Base-by-base conservation (phyloP, 2,113 vertebrate species). In the Neomonachus schauinslandi region DNA sequence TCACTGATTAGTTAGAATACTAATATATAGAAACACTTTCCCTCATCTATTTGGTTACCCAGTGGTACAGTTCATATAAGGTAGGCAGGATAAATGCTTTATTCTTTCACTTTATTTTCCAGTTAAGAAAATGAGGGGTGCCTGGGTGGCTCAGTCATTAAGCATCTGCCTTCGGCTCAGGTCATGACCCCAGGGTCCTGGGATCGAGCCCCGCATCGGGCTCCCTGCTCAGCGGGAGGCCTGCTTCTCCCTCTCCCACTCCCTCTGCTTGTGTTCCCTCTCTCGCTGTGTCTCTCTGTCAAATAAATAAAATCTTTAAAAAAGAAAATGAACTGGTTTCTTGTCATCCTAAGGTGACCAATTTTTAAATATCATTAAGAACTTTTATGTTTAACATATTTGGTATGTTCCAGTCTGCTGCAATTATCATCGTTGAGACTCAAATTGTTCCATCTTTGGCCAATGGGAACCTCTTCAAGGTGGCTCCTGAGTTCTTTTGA, bases 321-420 rank as follows among this genome's bases (percentile, higher is more conserved):
- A 51, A 51, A 71, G 72, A 39, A 39, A 92, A 82, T 22, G 16
- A 61, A 76, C 11, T 80, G 6, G 9, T 42, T 91, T 69, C 2
- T 21, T 79, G 59, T 79, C 19, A 42, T 71, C 36, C 80, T 79
- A 69, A 87, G 10, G 13, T 76, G 33, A 71, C 8, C 19, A 83
- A 59, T 86, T 92, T 96, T 55, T 9, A 57, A 86, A 33, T 88
- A 94, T 77, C 51, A 65, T 74, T 77, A 85, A 24, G 61, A 92
- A 90, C 53, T 82, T 95, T 12, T 42, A 92, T 89, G 85, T 69
- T 83, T 33, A 59, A 94, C 39, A 55, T 46, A 83, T 87, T 92
- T 89, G 12, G 14, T 49, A 72, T 88, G 49, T 82, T 77, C 49
- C n/a, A 49, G 55, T 59, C n/a, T 89, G 84, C 3, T 81, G 11